These are phyloP conservation scores for Eupsilia transversa DNA, from an alignment of 2,888 invertebrate species.

Conservation along the genomic window DNA sequence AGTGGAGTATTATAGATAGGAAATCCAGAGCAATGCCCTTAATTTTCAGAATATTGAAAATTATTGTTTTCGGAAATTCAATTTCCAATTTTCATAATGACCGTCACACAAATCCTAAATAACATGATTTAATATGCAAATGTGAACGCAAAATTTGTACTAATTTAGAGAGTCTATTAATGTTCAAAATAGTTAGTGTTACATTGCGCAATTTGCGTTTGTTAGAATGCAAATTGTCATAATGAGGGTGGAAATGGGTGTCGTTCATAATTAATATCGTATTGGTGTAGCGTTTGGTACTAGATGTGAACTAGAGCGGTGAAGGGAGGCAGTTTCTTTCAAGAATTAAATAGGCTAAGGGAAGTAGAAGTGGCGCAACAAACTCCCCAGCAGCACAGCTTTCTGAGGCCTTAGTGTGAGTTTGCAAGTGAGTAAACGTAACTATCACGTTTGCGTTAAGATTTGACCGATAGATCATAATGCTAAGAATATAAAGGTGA, in stretches of 20 bases:
- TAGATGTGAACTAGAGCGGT: slow-evolving; percentile 22
- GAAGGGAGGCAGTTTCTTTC: neutral
- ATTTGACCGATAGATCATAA: no score
- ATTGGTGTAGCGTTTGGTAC: slow-evolving; percentile 31
- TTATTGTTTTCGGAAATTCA: slow-evolving; percentile 39
- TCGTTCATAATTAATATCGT: slow-evolving; percentile 76
- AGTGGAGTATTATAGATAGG: neutral
- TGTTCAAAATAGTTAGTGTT: slow-evolving; percentile 69
- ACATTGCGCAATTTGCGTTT: slow-evolving; percentile 70
- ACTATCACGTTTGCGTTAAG: no score
- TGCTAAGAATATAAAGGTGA: no score
- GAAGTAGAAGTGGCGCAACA: no score
- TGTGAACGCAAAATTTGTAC: slow-evolving; percentile 53
- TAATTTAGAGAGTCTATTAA: slow-evolving; percentile 54
- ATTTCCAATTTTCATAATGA: slow-evolving; percentile 49
- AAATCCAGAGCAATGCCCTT: neutral
- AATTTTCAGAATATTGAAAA: slow-evolving; percentile 37
- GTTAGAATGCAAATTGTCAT: slow-evolving; percentile 81
- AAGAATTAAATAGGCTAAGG: neutral
- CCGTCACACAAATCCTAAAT: slow-evolving; percentile 51
- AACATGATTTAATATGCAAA: slow-evolving; percentile 57
- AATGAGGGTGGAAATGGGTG: slow-evolving; percentile 74
- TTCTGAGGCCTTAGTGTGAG: no score
- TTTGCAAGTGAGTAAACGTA: no score
- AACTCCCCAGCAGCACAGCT: no score